Base-by-base conservation (phyloP, 2,888 invertebrate species). In the Lathronympha strigana region DNA sequence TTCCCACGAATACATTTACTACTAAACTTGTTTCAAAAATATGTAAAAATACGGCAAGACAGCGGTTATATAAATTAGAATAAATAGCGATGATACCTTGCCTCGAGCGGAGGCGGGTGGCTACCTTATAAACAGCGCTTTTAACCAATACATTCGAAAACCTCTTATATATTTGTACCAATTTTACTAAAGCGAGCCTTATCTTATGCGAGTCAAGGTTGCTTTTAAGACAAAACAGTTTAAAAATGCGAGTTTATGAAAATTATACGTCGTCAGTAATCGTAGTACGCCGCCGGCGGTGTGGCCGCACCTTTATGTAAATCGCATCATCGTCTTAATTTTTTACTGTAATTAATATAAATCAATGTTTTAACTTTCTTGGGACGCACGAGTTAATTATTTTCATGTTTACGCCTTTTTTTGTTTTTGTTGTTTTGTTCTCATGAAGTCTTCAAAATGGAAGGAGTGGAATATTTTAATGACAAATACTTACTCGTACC, bases 51-150 rank as follows among this genome's bases (percentile, higher is more conserved):
- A 15, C 31, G 31, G 17, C 63, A 45, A 28, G 64, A 62, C 25
- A 40, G 36, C 40, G 11, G 51, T 36, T 45, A 64, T 60, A 53
- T 64, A 64, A 64, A 64, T 64, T 64, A 64, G 58, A 60, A 60
- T 53, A 51, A 50, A 60, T 64, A 51, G 58, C 63, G 58, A 49
- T 53, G 64, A 51, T 53, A 64, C 58, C 23, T 6, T 9, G 71
- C 76, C 73, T 58, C 67, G 51, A 74, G 76, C 73, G 63, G 51
- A 67, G 69, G 69, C 68, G 69, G 66, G 68, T 63, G 47, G 81
- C 81, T 81, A 82, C 82, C 75, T 72, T 71, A 74, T 77, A 79
- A 79, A 68, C 71, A 72, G 69, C 45, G 72, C 68, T 67, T 71
- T 71, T 67, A 69, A 68, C 61, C 1, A 4, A 19, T 45, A 21